Evolutionary conservation across 2,888 invertebrate genomes (phyloP).

Genomic region (Calliphora vomitoria): DNA sequence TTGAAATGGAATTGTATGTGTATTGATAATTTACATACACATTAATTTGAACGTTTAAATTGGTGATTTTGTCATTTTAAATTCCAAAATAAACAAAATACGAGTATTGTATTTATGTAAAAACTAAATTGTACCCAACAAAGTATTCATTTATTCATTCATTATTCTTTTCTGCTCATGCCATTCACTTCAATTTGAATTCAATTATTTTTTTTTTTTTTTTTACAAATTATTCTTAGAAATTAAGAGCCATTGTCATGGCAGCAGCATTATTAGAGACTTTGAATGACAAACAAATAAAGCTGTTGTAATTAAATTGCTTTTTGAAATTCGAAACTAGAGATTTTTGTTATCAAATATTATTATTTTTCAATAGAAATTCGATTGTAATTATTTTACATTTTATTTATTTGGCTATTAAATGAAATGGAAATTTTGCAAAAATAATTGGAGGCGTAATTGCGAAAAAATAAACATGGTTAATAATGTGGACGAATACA

Average conservation of each 20-base stretch:
- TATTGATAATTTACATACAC: background rate
- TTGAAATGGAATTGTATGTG: background rate
- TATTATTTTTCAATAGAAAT: background rate
- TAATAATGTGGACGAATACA: no score
- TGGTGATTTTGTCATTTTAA: conserved; percentile 26
- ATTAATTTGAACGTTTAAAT: conserved; percentile 19
- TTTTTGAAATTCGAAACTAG: background rate
- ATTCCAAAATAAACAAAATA: background rate
- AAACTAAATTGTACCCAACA: background rate
- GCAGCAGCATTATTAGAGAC: background rate
- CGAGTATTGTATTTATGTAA: background rate
- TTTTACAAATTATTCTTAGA: conserved; percentile 26
- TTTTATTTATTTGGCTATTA: no score
- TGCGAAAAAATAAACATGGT: no score
- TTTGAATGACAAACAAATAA: background rate
- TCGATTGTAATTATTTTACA: no score
- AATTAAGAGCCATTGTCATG: conserved; percentile 15
- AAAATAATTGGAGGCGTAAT: no score
- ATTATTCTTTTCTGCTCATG: background rate
- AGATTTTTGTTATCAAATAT: background rate
- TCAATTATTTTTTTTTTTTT: conserved; percentile 16
- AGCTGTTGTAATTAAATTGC: background rate
- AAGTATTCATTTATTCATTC: background rate
- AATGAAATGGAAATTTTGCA: no score
- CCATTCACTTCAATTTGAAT: conserved; percentile 6